Evolutionary conservation across 2,797 vertebrate species (phyloP).

Genomic region (Siniperca obscura): DNA sequence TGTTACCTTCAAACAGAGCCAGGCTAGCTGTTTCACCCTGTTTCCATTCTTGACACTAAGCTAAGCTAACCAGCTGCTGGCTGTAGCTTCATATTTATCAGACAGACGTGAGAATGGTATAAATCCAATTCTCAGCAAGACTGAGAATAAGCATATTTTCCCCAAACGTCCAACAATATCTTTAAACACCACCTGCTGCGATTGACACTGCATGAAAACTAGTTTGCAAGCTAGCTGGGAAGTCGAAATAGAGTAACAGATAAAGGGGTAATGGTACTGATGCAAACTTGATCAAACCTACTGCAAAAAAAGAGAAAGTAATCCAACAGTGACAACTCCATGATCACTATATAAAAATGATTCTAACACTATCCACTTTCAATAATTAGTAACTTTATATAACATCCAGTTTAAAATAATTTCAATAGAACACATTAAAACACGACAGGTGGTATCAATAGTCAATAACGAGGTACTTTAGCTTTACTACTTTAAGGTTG

Average conservation of each 20-base stretch:
- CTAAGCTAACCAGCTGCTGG: background rate
- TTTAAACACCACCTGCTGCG: background rate
- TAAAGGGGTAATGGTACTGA: too few species aligned
- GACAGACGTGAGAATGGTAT: background rate
- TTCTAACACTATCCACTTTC: background rate
- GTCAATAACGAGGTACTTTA: background rate
- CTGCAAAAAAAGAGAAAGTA: too few species aligned
- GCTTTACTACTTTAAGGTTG: background rate
- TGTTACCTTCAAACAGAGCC: too few species aligned
- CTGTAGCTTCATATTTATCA: background rate
- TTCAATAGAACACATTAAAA: background rate
- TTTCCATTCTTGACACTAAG: background rate
- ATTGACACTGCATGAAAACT: background rate
- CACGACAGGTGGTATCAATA: background rate
- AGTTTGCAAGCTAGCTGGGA: background rate
- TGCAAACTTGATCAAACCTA: too few species aligned
- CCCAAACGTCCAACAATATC: background rate
- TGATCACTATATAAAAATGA: background rate
- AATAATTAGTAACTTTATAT: background rate
- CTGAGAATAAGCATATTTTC: background rate
- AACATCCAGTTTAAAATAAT: background rate
- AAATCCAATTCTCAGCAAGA: background rate
- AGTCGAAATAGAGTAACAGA: too few species aligned
- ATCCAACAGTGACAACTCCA: too few species aligned
- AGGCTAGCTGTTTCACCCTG: too few species aligned